A percentile compares a stretch with the other conserved stretches of the same genome.
phyloP scores from a whole-genome alignment of 2,888 invertebrate species.

The Smittia sp. region DNA sequence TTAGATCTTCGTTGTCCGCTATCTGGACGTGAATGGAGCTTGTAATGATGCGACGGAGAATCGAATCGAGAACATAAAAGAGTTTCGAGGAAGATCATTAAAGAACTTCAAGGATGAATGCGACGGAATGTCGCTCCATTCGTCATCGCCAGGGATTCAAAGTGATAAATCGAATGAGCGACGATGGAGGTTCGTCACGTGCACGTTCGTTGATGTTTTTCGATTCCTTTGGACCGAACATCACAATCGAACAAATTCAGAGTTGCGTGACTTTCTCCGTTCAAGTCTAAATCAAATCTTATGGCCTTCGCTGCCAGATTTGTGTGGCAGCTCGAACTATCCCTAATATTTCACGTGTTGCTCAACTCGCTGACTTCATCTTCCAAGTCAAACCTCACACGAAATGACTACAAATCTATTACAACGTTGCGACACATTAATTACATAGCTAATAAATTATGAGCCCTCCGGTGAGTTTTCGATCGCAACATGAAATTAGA shows the following conservation, averaged over 20 bases:
- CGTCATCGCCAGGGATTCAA: not conserved
- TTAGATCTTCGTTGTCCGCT: not conserved
- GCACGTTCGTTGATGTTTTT: not conserved
- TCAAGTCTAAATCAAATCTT: not conserved
- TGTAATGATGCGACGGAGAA: not conserved
- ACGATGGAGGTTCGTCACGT: conserved; percentile 6
- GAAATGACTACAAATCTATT: not conserved
- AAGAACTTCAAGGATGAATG: not conserved
- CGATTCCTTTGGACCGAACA: not conserved
- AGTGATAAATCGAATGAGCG: too few relatives aligned
- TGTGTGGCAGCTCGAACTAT: not conserved
- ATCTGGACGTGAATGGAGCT: not conserved
- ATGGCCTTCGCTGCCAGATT: not conserved
- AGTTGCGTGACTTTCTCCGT: not conserved
- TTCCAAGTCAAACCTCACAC: not conserved
- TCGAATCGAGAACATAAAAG: not conserved
- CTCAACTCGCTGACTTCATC: not conserved
- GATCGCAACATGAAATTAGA: conserved; percentile 9
- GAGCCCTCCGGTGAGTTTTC: not conserved
- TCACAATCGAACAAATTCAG: too few relatives aligned
- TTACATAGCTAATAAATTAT: not conserved
- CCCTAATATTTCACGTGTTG: not conserved
- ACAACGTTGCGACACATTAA: conserved; percentile 12
- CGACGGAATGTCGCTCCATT: not conserved
- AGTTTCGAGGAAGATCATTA: not conserved